Conservation (phyloP, 2,888 invertebrate species). For the Ommatoiulus sabulosus region DNA sequence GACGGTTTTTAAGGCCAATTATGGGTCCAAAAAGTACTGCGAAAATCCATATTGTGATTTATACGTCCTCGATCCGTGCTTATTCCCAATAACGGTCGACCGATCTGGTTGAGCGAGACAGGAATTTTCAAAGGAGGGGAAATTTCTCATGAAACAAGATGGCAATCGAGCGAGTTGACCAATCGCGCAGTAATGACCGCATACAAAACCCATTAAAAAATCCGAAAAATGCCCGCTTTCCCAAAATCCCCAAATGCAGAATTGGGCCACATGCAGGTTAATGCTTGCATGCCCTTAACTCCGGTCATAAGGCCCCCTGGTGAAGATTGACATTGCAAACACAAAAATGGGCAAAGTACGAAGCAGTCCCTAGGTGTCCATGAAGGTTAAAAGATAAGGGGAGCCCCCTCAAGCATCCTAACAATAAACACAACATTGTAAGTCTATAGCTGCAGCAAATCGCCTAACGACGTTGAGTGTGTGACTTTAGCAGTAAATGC, state of each 20-base stretch:
- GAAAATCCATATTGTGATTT: background rate
- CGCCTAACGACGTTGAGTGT: background rate
- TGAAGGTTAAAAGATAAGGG: slow-evolving; percentile 6
- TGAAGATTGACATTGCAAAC: background rate
- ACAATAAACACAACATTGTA: background rate
- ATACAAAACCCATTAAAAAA: background rate
- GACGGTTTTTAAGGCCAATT: background rate
- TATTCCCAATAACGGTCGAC: background rate
- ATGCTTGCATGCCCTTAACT: background rate
- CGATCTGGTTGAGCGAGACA: background rate
- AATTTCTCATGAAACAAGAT: background rate
- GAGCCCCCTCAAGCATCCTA: background rate
- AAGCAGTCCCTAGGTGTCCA: background rate
- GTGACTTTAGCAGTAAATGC: too few species aligned
- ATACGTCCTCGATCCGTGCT: background rate
- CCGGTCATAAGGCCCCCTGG: slow-evolving; percentile 35
- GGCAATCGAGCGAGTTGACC: background rate
- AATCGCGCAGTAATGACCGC: background rate
- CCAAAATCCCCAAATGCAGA: background rate
- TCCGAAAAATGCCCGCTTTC: background rate
- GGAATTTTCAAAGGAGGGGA: background rate
- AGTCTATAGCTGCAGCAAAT: background rate
- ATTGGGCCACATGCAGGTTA: slow-evolving; percentile 10
- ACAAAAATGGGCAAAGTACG: slow-evolving; percentile 1
- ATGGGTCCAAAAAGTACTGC: background rate